phyloP scores from a whole-genome alignment of 2,113 vertebrate species.

The Onychorhynchus coronatus region DNA sequence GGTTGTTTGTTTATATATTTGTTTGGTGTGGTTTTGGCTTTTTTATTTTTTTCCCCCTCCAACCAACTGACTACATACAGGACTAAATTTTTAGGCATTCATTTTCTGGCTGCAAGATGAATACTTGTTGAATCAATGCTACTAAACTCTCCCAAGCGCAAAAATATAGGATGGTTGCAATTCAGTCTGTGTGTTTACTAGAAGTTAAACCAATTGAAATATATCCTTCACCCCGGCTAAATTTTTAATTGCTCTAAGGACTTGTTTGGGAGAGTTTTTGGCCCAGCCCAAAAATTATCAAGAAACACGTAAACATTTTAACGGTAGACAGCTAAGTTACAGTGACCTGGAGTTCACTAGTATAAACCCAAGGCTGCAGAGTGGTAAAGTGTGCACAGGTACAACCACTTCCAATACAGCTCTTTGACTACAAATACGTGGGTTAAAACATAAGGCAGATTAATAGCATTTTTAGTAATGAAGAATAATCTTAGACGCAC shows the following conservation, averaged over 20 bases:
- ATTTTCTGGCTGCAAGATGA: neutral
- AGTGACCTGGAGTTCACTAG: neutral
- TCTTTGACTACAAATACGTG: neutral
- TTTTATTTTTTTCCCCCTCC: rapidly evolving
- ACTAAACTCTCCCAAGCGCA: neutral
- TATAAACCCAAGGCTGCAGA: neutral
- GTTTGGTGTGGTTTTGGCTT: neutral
- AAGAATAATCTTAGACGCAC: neutral
- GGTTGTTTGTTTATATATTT: neutral
- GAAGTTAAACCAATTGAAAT: neutral
- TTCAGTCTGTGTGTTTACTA: neutral
- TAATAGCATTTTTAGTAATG: neutral
- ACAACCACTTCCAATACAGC: neutral
- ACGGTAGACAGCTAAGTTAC: neutral
- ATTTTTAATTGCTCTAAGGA: neutral
- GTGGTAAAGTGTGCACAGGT: neutral
- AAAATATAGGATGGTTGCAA: neutral
- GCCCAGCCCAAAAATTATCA: neutral
- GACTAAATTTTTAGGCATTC: neutral
- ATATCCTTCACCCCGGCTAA: neutral
- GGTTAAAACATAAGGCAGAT: neutral
- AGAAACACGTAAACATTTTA: neutral
- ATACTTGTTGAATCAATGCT: neutral
- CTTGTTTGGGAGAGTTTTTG: neutral
- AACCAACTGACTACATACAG: neutral